Percentiles rank a stretch among this genome's conserved stretches.
Evolutionary conservation across 2,888 invertebrate genomes (phyloP).

Genomic region (Gasteruption jaculator): DNA sequence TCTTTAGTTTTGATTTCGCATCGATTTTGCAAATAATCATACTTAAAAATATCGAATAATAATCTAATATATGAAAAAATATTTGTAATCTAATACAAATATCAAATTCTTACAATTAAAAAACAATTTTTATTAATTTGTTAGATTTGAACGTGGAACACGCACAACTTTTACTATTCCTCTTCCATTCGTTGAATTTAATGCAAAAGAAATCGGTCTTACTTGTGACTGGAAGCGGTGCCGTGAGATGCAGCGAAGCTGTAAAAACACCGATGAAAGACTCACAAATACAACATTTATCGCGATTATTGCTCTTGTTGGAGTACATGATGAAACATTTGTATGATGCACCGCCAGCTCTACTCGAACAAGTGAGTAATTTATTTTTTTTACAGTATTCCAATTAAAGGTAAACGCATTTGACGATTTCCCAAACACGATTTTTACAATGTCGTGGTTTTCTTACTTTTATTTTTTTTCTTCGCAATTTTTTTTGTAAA

Average conservation of each 20-base stretch:
- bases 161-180: conserved; percentile 85
- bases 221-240: conserved; percentile 74
- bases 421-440: not conserved
- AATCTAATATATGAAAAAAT: too few species aligned
- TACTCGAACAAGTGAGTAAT: conserved; percentile 73
- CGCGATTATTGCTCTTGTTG: conserved; percentile 78
- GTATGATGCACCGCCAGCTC: conserved; percentile 84
- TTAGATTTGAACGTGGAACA: conserved; percentile 93
- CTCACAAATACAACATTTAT: conserved; percentile 74
- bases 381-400: conserved; percentile 8
- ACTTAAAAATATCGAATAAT: too few species aligned
- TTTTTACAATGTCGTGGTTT: not conserved
- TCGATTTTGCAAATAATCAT: too few species aligned
- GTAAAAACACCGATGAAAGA: conserved; percentile 59
- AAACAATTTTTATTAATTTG: conserved; percentile 35
- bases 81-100: too few species aligned
- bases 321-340: conserved; percentile 95
- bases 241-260: conserved; percentile 65
- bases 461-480: too few species aligned
- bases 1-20: too few species aligned
- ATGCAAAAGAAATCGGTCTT: conserved; percentile 96
- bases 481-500: not conserved
- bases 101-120: not conserved
- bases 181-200: conserved; percentile 90
- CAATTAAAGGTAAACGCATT: conserved; percentile 21